Evolutionary conservation across 2,797 vertebrate species (phyloP), one percentile per base, ranked within the genome.

Genomic region (Chaetophractus vellerosus): DNA sequence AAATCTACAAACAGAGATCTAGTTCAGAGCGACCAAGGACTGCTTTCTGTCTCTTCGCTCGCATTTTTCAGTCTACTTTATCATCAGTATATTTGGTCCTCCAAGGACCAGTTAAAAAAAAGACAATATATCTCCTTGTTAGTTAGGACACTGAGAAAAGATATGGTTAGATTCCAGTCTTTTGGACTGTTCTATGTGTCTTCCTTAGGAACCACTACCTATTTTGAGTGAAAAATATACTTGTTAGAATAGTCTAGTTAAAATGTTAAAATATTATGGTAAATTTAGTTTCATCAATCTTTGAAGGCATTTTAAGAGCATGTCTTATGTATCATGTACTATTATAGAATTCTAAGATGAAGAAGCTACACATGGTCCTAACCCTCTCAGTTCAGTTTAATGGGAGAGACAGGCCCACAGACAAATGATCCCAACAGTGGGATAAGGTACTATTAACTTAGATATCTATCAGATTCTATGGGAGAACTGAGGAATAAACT

Each of bases 41-140:
- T 96, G 92, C 82, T 94, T 95, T 86, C 59, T 95, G 14, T 94
- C 93, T 96, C 57, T 75, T 86, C 63, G 63, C 64, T 90, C 38
- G 88, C 90, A 82, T 45, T 88, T 95, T 94, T 84, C 50, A 81
- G 36, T 94, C 59, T 2, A 28, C n/a, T 87, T 96, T 88, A 85
- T 94, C 41, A n/a, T 89, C 80, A 38, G 21, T 71, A 24, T 88
- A 68, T 91, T 90, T 86, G 28, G 28, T 92, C 14, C 74, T 90
- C 76, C 23, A 76, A 76, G 48, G 78, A 50, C 11, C 14, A 63
- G 59, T 93, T 55, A 33, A 85, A 61, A 69, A 96, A 96, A 48
- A 90, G 31, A 80, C 45, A 88, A 2, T n/a, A 12, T 31, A 63
- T 75, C 41, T 91, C 38, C 66, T 59, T 74, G 89, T 80, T 76